Conservation (phyloP, 2,888 invertebrate genomes). For the Caenorhabditis wallacei region DNA sequence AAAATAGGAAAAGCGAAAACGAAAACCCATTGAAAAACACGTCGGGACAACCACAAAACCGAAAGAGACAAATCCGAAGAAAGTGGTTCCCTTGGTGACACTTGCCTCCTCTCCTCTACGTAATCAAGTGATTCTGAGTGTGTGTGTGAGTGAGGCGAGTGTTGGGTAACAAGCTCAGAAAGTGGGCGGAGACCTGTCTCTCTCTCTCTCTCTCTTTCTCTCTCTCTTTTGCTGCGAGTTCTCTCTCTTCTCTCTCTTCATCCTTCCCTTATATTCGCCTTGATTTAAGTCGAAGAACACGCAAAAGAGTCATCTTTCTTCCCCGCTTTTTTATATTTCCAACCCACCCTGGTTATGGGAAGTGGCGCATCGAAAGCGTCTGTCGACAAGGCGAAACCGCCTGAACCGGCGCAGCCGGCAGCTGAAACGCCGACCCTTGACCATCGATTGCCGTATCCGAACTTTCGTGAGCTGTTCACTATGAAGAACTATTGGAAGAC, state of each 20-base stretch:
- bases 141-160: not conserved
- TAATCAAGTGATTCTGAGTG: slow-evolving; percentile 17
- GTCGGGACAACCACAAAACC: not conserved
- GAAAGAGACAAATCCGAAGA: not conserved
- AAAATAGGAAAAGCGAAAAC: not conserved
- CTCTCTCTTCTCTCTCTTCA: not conserved
- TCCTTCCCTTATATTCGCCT: not conserved
- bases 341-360: slow-evolving; percentile 51
- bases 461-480: slow-evolving; percentile 82
- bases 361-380: slow-evolving; percentile 65
- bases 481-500: slow-evolving; percentile 83
- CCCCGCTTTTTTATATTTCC: no score
- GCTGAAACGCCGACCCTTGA: slow-evolving; percentile 73
- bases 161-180: slow-evolving; percentile 7
- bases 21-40: slow-evolving; percentile 4
- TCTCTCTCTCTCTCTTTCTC: not conserved
- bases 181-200: slow-evolving; percentile 2
- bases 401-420: slow-evolving; percentile 66
- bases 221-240: slow-evolving; percentile 7
- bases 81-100: slow-evolving; percentile 29
- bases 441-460: slow-evolving; percentile 78
- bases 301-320: slow-evolving; percentile 1
- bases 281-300: not conserved
- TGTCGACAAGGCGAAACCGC: slow-evolving; percentile 60
- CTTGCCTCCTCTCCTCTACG: slow-evolving; percentile 9